Base-by-base conservation (phyloP, 2,888 invertebrate species). In the Lithophane semibrunnea region DNA sequence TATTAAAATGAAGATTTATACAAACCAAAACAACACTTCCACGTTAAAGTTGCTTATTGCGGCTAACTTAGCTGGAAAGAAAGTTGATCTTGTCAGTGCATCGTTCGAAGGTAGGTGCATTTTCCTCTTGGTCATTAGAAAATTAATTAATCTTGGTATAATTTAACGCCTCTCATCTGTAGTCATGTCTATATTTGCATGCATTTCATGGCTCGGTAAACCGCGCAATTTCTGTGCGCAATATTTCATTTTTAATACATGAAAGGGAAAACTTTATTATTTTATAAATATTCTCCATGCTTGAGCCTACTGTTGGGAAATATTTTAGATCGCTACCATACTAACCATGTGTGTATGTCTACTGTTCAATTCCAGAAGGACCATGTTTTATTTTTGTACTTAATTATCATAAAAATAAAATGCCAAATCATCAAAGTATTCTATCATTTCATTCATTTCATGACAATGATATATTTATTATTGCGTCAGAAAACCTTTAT, bases 1-100 rank as follows among this genome's bases (percentile, higher is more conserved):
- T 85, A 85, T 86, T 81, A 80, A 97, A 95, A 98, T 98, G 98
- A 98, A 97, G 91, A 97, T 98, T 84, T 97, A 97, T 86, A 98
- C 98, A 16, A 98, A 98, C 91, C 97, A 98, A 90, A 98, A 98
- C 88, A 98, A 98, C 94, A 98, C 98, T 52, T 97, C 98, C 37
- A 97, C 98, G 42, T 95, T 98, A 83, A 98, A 98, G 93, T 92
- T 98, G 84, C 90, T 98, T 49, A 97, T 98, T 89, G 97, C 98
- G 79, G 97, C 98, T 16, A 98, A 98, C 90, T 97, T 98, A 85
- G 97, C 97, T 0, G 97, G 97, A 83, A 97, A 97, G 90, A 94
- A 97, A 84, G 94, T 97, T 37, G 94, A 97, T 79, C 89, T 98
- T 80, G 97, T 97, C 86, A 95, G 97, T 89, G 96, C 97, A 88